Evolutionary conservation across 2,888 invertebrate genomes (phyloP).

Genomic region (Hyppa rectilinea): DNA sequence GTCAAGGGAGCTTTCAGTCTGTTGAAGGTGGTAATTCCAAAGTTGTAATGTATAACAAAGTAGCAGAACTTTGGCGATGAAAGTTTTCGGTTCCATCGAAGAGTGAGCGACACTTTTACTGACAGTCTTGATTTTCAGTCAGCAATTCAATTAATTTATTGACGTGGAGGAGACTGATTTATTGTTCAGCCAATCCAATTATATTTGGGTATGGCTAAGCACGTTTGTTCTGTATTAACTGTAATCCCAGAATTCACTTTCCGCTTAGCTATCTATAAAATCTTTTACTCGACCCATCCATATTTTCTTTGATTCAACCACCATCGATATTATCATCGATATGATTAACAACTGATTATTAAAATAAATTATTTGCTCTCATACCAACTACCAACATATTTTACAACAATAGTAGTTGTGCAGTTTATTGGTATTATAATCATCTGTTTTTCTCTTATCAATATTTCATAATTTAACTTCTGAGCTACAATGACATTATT

Average conservation of each 20-base stretch:
- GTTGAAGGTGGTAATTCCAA: neutral
- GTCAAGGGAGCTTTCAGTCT: conserved; percentile 31
- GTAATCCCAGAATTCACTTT: neutral
- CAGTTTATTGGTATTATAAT: too few species aligned
- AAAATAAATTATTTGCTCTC: too few species aligned
- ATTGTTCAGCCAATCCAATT: too few species aligned
- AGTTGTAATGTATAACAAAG: neutral
- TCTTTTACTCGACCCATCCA: neutral
- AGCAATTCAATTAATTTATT: neutral
- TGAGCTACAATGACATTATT: too few species aligned
- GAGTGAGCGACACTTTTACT: neutral
- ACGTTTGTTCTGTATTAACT: neutral
- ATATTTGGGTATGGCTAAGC: neutral
- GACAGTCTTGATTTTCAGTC: neutral
- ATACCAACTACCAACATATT: too few species aligned
- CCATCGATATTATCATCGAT: too few species aligned
- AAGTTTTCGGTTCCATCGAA: neutral
- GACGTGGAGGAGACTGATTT: neutral
- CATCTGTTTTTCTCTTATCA: too few species aligned
- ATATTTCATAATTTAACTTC: too few species aligned
- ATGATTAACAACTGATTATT: too few species aligned
- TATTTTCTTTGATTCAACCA: neutral
- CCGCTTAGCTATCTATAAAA: too few species aligned
- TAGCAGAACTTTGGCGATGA: neutral
- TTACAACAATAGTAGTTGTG: too few species aligned